Evolutionary conservation across 1,140 invertebrate genomes (phyloP).

Genomic region (Holotrichia oblita): DNA sequence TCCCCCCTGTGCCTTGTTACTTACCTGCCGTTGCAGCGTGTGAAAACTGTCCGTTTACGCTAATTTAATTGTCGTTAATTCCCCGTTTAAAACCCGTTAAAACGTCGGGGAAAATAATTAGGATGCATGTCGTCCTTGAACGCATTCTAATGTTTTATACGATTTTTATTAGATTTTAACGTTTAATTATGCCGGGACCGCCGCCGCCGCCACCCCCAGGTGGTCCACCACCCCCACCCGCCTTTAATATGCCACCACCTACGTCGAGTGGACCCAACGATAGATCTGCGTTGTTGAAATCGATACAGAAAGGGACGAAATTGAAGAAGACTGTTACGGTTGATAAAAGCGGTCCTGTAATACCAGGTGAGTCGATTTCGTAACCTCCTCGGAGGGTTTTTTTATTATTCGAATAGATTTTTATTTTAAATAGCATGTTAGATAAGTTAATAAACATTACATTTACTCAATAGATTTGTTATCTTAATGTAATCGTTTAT

Average conservation of each 20-base stretch:
- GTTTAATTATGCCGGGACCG: constrained; percentile 61
- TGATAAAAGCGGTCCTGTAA: constrained; percentile 85
- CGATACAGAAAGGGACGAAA: constrained; percentile 82
- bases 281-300: constrained; percentile 76
- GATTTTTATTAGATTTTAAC: background rate
- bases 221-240: constrained; percentile 69
- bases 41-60: background rate
- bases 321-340: constrained; percentile 89
- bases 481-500: background rate
- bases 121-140: background rate
- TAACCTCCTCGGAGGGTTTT: background rate
- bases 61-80: background rate
- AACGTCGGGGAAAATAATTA: background rate
- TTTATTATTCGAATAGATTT: background rate
- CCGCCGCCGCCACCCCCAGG: constrained; percentile 72
- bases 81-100: background rate
- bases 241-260: constrained; percentile 59
- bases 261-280: constrained; percentile 66
- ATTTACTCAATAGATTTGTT: background rate
- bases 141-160: background rate
- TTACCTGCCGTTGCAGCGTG: background rate
- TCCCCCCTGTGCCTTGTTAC: background rate
- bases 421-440: background rate
- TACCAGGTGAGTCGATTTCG: constrained; percentile 67
- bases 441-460: background rate